Base-by-base conservation (phyloP, 2,797 vertebrate species). In the Poeciliopsis presidionis region DNA sequence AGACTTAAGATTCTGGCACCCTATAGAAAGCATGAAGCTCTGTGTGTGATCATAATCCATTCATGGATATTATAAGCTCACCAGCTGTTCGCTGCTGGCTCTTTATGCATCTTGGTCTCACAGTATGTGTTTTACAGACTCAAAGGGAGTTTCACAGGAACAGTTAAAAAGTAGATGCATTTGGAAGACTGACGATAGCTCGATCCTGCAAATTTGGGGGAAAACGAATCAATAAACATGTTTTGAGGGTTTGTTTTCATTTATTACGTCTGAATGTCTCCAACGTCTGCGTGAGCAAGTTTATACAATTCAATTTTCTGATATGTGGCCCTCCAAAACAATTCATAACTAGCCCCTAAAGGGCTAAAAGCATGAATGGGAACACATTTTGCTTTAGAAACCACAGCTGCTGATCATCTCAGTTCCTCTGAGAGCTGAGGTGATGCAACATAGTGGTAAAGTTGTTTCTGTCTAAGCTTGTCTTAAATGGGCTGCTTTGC, bases 71-170 rank as follows among this genome's bases (percentile, higher is more conserved):
- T 82, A 81, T 70, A 85, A 83, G 22, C 74, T 77, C 79, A 46
- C 78, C 47, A 49, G 70, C 69, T 41, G 51, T 74, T 78, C 55
- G 28, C 75, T 43, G 51, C 71, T 45, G 59, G 78, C 78, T 87
- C 73, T 36, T 61, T 7, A 46, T 71, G 41, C 43, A 28, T 49
- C 45, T 67, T 45, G 53, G 45, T 59, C 79, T 53, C 70, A 75
- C 69, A 25, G 14, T 6, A 2, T 72, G 81, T 80, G 70, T 84
- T 88, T 84, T 84, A 82, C 81, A 80, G 81, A 85, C 59, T 80
- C 16, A 0, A 2, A 0, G 45, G 30, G 43, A 45, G 12, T 47
- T 63, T 63, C 67, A 73, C 33, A 73, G 80, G 73, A 77, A 78
- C 59, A 70, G 70, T 80, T 1, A 7, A n/a, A 76, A 73, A n/a